phyloP scores from a whole-genome alignment of 2,113 vertebrate genomes.

The Merops nubicus region DNA sequence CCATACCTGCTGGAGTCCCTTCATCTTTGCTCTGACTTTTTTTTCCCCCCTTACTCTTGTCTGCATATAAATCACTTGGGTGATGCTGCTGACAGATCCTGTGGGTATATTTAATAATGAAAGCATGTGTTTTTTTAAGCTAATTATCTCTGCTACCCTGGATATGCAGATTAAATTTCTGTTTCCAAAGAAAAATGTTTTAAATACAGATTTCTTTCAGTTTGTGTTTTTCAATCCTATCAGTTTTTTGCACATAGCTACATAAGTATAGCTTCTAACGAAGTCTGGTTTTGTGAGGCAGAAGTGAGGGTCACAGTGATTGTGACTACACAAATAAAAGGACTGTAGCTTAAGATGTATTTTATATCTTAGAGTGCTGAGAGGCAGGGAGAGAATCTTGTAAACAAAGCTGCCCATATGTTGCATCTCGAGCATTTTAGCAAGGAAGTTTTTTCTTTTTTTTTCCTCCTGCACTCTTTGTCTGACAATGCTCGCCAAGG shows the following conservation, averaged over 20 bases:
- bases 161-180: constrained; percentile 19
- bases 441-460: neutral
- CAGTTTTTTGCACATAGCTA: neutral
- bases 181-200: neutral
- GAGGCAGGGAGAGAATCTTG: neutral
- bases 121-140: neutral
- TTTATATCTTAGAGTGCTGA: neutral
- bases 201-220: fast-evolving
- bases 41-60: neutral
- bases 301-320: neutral
- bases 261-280: neutral
- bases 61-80: constrained; percentile 4
- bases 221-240: neutral
- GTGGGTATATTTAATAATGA: constrained; percentile 10
- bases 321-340: neutral
- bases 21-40: neutral
- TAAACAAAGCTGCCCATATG: neutral
- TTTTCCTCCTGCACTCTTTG: no score
- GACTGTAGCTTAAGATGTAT: neutral
- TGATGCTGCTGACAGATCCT: constrained; percentile 1
- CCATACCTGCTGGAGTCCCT: neutral
- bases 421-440: neutral
- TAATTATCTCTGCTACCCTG: constrained; percentile 23
- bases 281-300: neutral
- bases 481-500: neutral